Evolutionary conservation across 2,888 invertebrate species (phyloP), one percentile per base, ranked within the genome.

Genomic region (Ormyrus labotus): DNA sequence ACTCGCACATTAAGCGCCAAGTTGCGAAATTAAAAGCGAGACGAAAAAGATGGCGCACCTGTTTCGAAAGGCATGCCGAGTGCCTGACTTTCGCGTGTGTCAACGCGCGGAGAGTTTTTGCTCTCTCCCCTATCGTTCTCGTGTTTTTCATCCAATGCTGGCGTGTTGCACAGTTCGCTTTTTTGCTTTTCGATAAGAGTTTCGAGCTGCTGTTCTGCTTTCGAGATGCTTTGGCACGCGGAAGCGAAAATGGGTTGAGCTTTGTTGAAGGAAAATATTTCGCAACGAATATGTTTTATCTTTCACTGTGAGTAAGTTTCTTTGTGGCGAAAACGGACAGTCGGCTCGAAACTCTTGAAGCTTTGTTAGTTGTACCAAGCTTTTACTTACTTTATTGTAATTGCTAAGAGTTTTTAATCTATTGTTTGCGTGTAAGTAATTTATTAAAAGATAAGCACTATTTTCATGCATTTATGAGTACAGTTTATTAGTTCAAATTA

Each of bases 391-490:
- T 8, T 53, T 53, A 53, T 53, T 8, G 8, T 9, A 53, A 53
- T 5, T 53, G 10, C 9, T 53, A 10, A 53, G 10, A 53, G 10
- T 10, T 53, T 10, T 8, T 53, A 10, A n/a, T n/a, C n/a, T n/a
- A 58, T 1, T 58, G 34, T 4, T 4, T n/a, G n/a, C 6, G 13
- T 3, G 53, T 53, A 60, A 5, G 7, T 11, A 63, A 63, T 63
- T 34, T 53, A 69, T 11, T 48, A 70, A 13, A 13, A 58, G 4
- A 13, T 58, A 48, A n/a, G 47, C 58, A 58, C 13, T 11, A 34
- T 53, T 6, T 34, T 67, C 67, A 53, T 67, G 67, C 67, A 67
- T 53, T 53, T 13, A 19, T 19, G 19, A 19, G n/a, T n/a, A 65
- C 48, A 50, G 13, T 47, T 13, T 11, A 53, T 51, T 65, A 50